Conservation (phyloP, 1,140 invertebrate species). For the Oppia nitens region DNA sequence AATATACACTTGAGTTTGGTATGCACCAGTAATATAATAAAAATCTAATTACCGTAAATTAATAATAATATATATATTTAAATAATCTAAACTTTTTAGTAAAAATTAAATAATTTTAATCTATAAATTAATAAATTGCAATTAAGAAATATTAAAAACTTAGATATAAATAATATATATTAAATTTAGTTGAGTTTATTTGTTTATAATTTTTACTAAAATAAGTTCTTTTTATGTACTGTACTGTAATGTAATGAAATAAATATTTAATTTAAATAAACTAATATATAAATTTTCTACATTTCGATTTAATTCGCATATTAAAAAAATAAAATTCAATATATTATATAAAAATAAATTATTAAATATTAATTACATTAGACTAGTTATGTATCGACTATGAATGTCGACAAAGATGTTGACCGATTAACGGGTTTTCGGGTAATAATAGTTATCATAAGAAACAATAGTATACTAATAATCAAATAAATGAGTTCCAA, state of each 20-base stretch:
- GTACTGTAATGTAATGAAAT: background rate
- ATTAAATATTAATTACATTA: background rate
- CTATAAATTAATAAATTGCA: background rate
- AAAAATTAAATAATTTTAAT: background rate
- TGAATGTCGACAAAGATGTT: background rate
- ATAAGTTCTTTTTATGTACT: background rate
- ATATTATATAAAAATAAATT: background rate
- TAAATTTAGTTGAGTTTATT: background rate
- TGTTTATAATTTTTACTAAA: background rate
- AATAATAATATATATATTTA: too few relatives aligned
- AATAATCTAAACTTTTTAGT: background rate
- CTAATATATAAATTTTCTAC: too few relatives aligned
- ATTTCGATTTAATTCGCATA: background rate
- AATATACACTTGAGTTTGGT: too few relatives aligned
- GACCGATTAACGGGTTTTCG: background rate
- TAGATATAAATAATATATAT: background rate
- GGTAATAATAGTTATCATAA: background rate
- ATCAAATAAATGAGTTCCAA: conserved; percentile 3
- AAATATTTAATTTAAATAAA: background rate
- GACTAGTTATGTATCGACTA: background rate
- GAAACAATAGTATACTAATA: background rate
- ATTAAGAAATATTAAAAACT: background rate
- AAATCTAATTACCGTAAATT: too few relatives aligned
- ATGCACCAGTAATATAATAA: too few relatives aligned
- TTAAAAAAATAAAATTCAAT: background rate